These are phyloP conservation scores for Hippocampus comes DNA, from an alignment of 2,113 vertebrate species.

Conservation along the genomic window DNA sequence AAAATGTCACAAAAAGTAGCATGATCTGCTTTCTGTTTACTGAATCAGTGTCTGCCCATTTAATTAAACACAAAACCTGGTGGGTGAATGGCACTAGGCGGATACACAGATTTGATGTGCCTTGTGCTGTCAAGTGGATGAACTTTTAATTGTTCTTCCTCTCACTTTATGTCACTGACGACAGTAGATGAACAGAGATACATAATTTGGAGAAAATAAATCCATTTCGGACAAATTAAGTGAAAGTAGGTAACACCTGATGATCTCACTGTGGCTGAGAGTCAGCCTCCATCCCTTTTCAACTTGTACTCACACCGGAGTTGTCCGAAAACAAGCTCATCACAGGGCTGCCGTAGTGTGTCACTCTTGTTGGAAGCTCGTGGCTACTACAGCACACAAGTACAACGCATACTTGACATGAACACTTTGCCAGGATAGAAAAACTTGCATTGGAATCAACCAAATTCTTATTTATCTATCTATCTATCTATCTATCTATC, in stretches of 20 bases:
- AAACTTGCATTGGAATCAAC: background rate
- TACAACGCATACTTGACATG: background rate
- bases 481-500: too few species aligned
- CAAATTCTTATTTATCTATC: too few species aligned
- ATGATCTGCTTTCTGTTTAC: too few species aligned
- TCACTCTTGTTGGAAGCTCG: background rate
- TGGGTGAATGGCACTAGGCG: background rate
- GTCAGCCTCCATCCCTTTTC: background rate
- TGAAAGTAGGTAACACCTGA: background rate
- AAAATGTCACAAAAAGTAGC: too few species aligned
- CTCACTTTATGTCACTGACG: background rate
- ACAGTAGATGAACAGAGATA: background rate
- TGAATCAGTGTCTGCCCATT: too few species aligned
- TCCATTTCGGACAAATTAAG: background rate
- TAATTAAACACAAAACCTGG: background rate
- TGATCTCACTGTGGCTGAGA: background rate
- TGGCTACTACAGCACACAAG: background rate
- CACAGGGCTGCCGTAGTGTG: background rate
- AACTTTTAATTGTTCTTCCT: background rate
- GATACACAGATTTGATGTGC: background rate
- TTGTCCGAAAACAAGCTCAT: background rate
- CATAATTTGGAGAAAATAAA: background rate
- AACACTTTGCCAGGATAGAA: background rate
- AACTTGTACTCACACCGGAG: background rate
- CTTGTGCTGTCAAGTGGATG: background rate